Base-by-base conservation (phyloP, 2,113 vertebrate species). In the Sialia sialis region DNA sequence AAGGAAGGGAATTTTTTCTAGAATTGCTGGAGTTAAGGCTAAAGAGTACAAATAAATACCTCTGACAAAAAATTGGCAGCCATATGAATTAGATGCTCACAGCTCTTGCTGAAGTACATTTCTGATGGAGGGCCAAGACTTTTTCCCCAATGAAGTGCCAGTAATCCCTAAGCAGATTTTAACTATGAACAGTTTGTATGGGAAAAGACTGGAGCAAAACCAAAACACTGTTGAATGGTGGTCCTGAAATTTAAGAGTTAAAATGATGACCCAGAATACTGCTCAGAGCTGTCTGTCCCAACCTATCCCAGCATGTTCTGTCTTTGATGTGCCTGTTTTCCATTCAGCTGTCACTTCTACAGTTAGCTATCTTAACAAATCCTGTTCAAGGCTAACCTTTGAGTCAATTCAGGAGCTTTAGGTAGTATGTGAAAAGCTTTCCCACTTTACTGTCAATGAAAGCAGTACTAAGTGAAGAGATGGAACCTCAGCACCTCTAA, bases 111-210 rank as follows among this genome's bases (percentile, higher is more conserved):
- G 25, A 67, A 36, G 15, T 78, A 34, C 5, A 3, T 72, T 84
- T 72, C n/a, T 41, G 79, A 0, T 49, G 51, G 32, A 73, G 11
- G 8, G 6, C 10, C 0, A 2, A 32, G 25, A 58, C 76, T 54
- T 70, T 4, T 51, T 68, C n/a, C 44, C 63, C 27, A 51, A 2
- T 26, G 19, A 58, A 13, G 21, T 58, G 18, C 38, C 22, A 38
- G 34, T 55, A 73, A 39, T 46, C 9, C 23, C 6, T 77, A 26
- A 32, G 32, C 10, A 62, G 59, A 38, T 23, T 52, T 36, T 73
- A 62, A 38, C 55, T 55, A 9, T 41, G 27, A 80, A 10, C 20
- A 67, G 29, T 4, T 59, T 70, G 25, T 29, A 44, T 55, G 66
- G 60, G 68, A 43, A 26, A 55, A 87, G 29, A 25, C 9, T 44